phyloP scores from a whole-genome alignment of 2,797 vertebrate genomes.

The Gila robusta region DNA sequence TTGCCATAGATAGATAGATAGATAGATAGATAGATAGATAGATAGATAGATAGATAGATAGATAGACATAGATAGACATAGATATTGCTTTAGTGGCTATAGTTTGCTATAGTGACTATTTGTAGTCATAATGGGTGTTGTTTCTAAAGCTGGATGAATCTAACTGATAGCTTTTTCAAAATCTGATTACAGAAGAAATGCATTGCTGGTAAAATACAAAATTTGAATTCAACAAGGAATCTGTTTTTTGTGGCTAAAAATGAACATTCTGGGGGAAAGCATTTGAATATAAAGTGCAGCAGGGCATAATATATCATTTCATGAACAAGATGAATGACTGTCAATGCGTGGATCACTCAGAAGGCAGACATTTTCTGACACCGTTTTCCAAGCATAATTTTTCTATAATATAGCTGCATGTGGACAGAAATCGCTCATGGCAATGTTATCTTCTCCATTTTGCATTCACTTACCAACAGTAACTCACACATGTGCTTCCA shows the following conservation, averaged over 20 bases:
- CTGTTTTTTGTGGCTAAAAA: conserved; percentile 1
- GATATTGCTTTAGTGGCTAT: neutral
- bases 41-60: too few species aligned
- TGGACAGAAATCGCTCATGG: neutral
- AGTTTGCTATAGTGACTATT: neutral
- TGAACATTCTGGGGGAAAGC: neutral
- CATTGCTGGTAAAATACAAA: neutral
- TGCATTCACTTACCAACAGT: neutral
- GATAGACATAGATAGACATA: too few species aligned
- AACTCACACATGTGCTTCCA: conserved; percentile 3
- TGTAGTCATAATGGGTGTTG: neutral
- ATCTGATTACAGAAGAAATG: neutral
- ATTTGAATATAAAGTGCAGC: conserved; percentile 23
- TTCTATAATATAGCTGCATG: neutral
- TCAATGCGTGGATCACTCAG: neutral
- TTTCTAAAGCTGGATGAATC: neutral
- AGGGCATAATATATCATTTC: conserved; percentile 15
- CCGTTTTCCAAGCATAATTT: conserved; percentile 11
- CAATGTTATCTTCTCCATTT: neutral
- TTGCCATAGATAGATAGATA: too few species aligned
- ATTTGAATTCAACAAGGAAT: neutral
- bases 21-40: too few species aligned
- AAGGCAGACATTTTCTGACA: conserved; percentile 3
- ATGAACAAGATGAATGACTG: conserved; percentile 27
- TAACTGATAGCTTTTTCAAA: neutral